Base-by-base conservation (phyloP, 2,113 vertebrate genomes). In the Hiodon alosoides region DNA sequence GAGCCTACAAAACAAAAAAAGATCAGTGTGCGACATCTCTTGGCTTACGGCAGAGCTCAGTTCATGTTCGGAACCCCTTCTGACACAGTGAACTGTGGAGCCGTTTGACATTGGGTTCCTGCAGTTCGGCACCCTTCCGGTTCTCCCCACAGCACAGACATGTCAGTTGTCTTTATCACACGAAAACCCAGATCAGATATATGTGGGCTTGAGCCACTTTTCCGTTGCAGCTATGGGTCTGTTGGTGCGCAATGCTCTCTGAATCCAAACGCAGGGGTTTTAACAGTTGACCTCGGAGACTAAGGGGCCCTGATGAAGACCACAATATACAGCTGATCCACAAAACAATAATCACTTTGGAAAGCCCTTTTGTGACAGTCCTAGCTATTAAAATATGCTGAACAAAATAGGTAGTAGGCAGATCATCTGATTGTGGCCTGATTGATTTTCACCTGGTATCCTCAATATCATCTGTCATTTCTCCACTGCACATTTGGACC, bases 1-100 rank as follows among this genome's bases (percentile, higher is more conserved):
- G 83, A 67, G 16, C 86, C 89, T 81, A 75, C 80, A 81, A 72
- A 77, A 31, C 31, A 31, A 76, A 83, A 73, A 57, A 80, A 55
- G 6, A 60, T 31, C 17, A n/a, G 50, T 58, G 7, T 67, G 69
- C 64, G 2, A 72, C 68, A 55, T 0, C 57, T 69, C 67, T 81
- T 83, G 75, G 74, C 72, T 79, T 73, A 80, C 31, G 72, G 73
- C 59, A 53, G 71, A 14, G 80, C 73, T 71, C 76, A 75, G 2
- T 53, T 66, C 55, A 71, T 55, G 77, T 74, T 79, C 47, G 50
- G 31, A 68, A 50, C 65, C 73, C 9, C 16, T 66, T 48, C 64
- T 48, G 7, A 66, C 31, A 46, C 62, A 46, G 62, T 65, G 17
- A 16, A 67, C 52, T 57, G 14, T 57, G 10, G 50, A 69, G 17